These are phyloP conservation scores for Somateria mollissima DNA, from an alignment of 2,797 vertebrate genomes.

Conservation along the genomic window DNA sequence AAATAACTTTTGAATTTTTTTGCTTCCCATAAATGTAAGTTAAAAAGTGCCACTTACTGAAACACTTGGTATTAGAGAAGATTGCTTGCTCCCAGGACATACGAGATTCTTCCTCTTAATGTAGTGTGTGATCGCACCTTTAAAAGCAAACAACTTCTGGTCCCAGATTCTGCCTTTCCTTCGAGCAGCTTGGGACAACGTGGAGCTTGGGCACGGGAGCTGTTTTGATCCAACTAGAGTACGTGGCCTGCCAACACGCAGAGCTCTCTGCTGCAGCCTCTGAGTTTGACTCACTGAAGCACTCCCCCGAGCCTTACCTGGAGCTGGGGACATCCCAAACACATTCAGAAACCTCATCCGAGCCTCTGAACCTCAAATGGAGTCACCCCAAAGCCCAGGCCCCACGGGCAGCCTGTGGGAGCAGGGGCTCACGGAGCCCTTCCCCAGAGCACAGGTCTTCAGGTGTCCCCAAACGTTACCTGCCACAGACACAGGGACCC, in stretches of 20 bases:
- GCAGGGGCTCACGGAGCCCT: rapidly evolving
- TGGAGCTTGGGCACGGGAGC: neutral
- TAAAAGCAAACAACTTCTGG: neutral
- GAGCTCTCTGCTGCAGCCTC: neutral
- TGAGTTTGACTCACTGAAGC: neutral
- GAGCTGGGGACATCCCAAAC: neutral
- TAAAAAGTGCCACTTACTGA: neutral
- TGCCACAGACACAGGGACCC: neutral
- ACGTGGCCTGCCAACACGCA: neutral
- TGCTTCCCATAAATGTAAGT: neutral
- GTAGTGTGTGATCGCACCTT: neutral
- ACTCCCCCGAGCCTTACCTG: neutral
- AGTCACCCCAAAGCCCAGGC: neutral
- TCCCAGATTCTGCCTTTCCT: neutral
- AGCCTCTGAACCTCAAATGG: neutral
- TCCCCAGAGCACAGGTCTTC: neutral
- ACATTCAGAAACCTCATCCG: neutral
- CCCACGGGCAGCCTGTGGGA: rapidly evolving
- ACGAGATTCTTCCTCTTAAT: neutral
- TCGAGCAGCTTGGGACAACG: neutral
- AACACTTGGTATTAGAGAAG: neutral
- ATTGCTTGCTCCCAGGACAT: neutral
- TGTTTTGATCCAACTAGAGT: neutral
- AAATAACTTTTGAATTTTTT: slow-evolving; percentile 1
- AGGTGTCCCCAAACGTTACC: neutral